Percentiles rank a stretch among this genome's conserved stretches.
These are phyloP conservation scores for Electrona antarctica DNA, from an alignment of 2,113 vertebrate genomes.

Conservation along the genomic window DNA sequence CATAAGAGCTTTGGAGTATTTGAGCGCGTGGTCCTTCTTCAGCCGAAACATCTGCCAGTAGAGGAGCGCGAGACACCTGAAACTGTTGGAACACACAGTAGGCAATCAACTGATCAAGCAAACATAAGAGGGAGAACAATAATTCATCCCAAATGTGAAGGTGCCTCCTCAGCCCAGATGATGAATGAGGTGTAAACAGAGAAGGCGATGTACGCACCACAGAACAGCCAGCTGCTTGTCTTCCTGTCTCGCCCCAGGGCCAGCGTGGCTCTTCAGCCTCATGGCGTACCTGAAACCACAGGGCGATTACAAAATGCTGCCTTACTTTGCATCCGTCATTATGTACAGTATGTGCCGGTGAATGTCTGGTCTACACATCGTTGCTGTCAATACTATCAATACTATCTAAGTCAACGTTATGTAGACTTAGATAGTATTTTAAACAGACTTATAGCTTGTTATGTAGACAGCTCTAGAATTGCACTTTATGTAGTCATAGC, in stretches of 20 bases:
- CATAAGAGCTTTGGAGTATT: conserved; percentile 95
- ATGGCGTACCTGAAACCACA: conserved; percentile 90
- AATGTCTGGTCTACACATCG: too few species aligned
- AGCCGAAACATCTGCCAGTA: conserved; percentile 99
- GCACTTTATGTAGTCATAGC: too few species aligned
- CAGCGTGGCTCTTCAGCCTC: conserved; percentile 94
- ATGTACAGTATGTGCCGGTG: too few species aligned
- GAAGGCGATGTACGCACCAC: conserved; percentile 83
- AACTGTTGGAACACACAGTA: conserved; percentile 75
- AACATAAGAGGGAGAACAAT: background rate
- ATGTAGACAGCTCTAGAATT: too few species aligned
- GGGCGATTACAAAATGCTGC: conserved; percentile 12
- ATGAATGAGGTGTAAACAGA: conserved; percentile 45
- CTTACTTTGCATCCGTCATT: too few species aligned
- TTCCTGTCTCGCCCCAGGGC: conserved; percentile 87
- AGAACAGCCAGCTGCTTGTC: conserved; percentile 96
- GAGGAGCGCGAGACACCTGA: conserved; percentile 94
- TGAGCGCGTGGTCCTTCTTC: conserved; percentile 95
- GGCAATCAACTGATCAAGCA: conserved; percentile 9
- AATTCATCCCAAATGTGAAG: conserved; percentile 30
- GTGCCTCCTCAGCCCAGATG: conserved; percentile 19
- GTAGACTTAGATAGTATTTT: too few species aligned
- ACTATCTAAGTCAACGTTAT: too few species aligned
- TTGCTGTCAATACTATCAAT: too few species aligned
- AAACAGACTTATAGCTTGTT: too few species aligned